These are phyloP conservation scores for Dryobates pubescens DNA, from an alignment of 2,797 vertebrate genomes.

Conservation along the genomic window DNA sequence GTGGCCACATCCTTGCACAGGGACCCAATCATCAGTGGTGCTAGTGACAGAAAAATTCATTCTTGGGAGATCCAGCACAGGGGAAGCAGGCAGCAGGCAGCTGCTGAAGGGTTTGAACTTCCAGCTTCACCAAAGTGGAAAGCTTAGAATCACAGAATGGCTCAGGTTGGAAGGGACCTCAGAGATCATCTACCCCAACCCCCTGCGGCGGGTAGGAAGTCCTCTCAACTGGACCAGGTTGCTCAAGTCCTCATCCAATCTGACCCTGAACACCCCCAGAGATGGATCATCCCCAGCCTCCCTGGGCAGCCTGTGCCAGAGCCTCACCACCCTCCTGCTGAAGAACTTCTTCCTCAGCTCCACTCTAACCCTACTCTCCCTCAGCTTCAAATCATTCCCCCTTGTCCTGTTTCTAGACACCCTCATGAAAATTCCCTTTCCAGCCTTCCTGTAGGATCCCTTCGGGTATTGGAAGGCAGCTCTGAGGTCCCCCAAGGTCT, in stretches of 20 bases:
- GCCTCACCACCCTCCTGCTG: background rate
- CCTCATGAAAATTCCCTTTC: too few relatives aligned
- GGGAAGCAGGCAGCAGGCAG: background rate
- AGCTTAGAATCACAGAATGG: background rate
- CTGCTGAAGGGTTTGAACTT: background rate
- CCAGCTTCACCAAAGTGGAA: background rate
- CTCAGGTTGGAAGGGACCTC: background rate
- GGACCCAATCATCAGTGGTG: background rate
- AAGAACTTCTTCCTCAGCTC: background rate
- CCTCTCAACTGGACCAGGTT: background rate
- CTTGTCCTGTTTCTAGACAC: too few relatives aligned
- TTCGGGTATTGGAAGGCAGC: too few relatives aligned
- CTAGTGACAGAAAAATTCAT: fast-evolving
- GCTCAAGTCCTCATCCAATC: background rate
- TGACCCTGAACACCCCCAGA: background rate
- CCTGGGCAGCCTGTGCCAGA: background rate
- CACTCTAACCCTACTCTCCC: too few relatives aligned
- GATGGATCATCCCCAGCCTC: background rate
- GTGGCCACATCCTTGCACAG: background rate
- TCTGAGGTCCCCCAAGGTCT: too few relatives aligned
- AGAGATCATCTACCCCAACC: too few relatives aligned
- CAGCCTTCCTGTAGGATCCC: too few relatives aligned
- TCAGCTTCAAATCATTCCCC: too few relatives aligned
- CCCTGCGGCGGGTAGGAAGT: background rate
- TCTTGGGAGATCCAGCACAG: background rate